These are phyloP conservation scores for Percina caprodes DNA, from an alignment of 2,113 vertebrate genomes.

Conservation along the genomic window DNA sequence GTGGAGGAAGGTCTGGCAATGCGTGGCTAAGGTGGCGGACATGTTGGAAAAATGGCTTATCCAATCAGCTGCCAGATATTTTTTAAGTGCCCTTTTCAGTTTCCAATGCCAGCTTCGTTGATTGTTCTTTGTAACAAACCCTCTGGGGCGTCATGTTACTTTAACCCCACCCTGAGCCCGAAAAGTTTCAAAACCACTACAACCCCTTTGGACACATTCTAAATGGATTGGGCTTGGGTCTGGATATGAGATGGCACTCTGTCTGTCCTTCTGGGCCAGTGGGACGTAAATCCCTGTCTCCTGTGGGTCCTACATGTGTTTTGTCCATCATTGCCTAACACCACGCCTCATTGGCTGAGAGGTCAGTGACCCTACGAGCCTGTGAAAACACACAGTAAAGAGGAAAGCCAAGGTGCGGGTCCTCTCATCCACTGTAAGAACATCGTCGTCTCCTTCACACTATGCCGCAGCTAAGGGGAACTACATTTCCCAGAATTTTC, in stretches of 20 bases:
- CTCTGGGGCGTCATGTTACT: no score
- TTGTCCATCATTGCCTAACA: slow-evolving; percentile 37
- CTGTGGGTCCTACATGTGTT: slow-evolving; percentile 53
- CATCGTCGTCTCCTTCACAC: background rate
- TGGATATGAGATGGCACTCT: background rate
- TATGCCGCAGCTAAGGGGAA: background rate
- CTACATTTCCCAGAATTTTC: slow-evolving; percentile 42
- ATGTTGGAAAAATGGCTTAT: no score
- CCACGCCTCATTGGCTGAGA: slow-evolving; percentile 39
- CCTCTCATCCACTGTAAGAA: background rate
- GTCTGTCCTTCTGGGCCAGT: background rate
- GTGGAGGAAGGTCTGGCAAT: no score
- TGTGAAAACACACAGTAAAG: slow-evolving; percentile 48
- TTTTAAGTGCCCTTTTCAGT: no score
- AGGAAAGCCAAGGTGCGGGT: slow-evolving; percentile 3
- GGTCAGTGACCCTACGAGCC: slow-evolving; percentile 49
- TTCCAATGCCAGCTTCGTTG: no score
- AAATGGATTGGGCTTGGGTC: background rate
- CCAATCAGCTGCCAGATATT: no score
- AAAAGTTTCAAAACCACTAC: background rate
- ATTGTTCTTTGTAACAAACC: no score
- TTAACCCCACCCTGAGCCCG: background rate
- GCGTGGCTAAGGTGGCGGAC: no score
- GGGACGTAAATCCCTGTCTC: slow-evolving; percentile 32
- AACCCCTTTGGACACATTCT: background rate